Conservation (phyloP, 1,140 invertebrate species). For the Conus betulinus region DNA sequence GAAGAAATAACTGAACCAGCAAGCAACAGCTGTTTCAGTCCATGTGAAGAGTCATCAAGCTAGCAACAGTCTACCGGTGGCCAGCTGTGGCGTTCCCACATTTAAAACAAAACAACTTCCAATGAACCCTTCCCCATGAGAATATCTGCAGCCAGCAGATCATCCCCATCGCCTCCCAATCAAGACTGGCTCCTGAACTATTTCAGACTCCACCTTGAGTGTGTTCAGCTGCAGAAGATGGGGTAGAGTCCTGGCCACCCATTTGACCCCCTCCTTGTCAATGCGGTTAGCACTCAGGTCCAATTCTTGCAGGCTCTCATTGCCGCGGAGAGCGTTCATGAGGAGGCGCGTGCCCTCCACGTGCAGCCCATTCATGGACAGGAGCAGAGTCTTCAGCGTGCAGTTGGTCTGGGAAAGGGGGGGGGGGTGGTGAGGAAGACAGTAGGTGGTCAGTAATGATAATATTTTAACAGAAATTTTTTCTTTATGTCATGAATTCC, state of each 20-base stretch:
- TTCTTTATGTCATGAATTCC: too few relatives aligned
- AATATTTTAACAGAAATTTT: too few relatives aligned
- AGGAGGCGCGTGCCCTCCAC: slow-evolving; percentile 44
- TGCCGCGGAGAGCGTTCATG: slow-evolving; percentile 41
- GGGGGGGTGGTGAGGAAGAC: too few relatives aligned
- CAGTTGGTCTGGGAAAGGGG: slow-evolving; percentile 36
- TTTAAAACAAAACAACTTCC: not conserved
- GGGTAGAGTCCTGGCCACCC: slow-evolving; percentile 40
- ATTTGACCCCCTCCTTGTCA: slow-evolving; percentile 40
- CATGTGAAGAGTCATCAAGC: too few relatives aligned
- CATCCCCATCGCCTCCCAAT: slow-evolving; percentile 27
- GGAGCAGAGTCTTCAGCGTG: slow-evolving; percentile 43
- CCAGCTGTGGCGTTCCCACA: too few relatives aligned
- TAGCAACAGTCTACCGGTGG: too few relatives aligned
- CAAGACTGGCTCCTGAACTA: slow-evolving; percentile 33
- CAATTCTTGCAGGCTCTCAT: slow-evolving; percentile 45
- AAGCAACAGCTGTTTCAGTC: too few relatives aligned
- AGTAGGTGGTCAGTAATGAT: too few relatives aligned
- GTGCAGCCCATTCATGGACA: slow-evolving; percentile 59
- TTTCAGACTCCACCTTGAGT: slow-evolving; percentile 39
- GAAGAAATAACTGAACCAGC: too few relatives aligned
- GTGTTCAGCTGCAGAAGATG: slow-evolving; percentile 34
- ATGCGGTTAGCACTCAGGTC: slow-evolving; percentile 56
- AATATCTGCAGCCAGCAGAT: not conserved
- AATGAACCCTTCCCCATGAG: too few relatives aligned